Base-by-base conservation (phyloP, 2,113 vertebrate species). In the Rissa tridactyla region DNA sequence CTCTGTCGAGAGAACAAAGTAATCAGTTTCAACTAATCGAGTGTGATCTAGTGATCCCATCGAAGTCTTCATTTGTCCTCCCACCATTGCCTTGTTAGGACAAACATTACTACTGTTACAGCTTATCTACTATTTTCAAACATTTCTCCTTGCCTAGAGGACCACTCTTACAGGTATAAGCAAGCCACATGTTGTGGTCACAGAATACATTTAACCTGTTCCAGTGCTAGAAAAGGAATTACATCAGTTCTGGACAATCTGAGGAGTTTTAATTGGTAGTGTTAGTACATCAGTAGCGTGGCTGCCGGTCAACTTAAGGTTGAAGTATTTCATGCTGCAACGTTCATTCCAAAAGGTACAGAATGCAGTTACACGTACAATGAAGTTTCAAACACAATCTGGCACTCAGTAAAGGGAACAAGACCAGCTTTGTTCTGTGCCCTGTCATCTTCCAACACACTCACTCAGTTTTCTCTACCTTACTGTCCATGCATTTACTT, bases 1-100 rank as follows among this genome's bases (percentile, higher is more conserved):
- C 99, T 93, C 99, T 99, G 97, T 91, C 95, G 96, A 96, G 61
- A 96, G 64, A 95, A 47, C 22, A 96, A 60, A 95, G 66, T 20
- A 29, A 88, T 85, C 44, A 52, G 52, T 88, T 93, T 92, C 57
- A 91, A n/a, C 22, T 60, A 52, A 75, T 40, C 22, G 61, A 42
- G 9, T n/a, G 32, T n/a, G 51, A 89, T 36, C 77, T 30, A 90
- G 47, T 26, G 15, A 84, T 77, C 46, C n/a, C 44, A 91, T 47
- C 49, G 44, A 90, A 79, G 40, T 54, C 58, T 82, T 82, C 25
- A 42, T 65, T 90, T 51, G 49, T 15, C 30, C 34, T 94, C 70
- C 91, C 82, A 73, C 36, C 34, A 46, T 3, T 85, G 66, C 49
- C 58, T 29, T 46, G 10, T 52, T 44, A 58, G 46, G 54, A 87